Base-by-base conservation (phyloP, 2,888 invertebrate genomes). In the Lasioglossum malachurum region DNA sequence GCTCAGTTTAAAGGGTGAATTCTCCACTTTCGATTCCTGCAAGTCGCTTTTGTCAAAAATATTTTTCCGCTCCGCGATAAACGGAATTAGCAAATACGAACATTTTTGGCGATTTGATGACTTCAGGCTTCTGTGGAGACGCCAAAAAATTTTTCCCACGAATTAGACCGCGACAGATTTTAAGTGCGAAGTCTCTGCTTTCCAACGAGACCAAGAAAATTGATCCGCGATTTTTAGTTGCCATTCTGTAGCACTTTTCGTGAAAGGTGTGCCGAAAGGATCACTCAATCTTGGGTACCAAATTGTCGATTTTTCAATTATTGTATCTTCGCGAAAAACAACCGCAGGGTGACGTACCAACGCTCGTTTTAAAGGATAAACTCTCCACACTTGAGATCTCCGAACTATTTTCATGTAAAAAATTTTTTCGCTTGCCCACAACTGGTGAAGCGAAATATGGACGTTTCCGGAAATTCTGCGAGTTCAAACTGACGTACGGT, bases 111-210 rank as follows among this genome's bases (percentile, higher is more conserved):
- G 0, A 27, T 60, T 23, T 3, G 2, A 27, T 27, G 27, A 60
- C 14, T n/a, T 27, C 4, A n/a, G 4, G 1, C 49, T 60, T 27
- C 27, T 12, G 4, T 3, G 14, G 1, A 0, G 1, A 60, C 1
- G 4, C 0, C 2, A 4, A 27, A 27, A 60, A 27, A 12, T 27
- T 60, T n/a, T 27, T 14, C 0, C 5, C 1, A 0, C 4, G 4
- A 4, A 1, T 14, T 4, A 1, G 1, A 14, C 14, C 14, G 5
- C 1, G 0, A 14, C 0, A 4, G 4, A 27, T 12, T 14, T 27
- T 4, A 14, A 14, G 27, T 31, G 27, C 7, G 60, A 60, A 60
- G 5, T 4, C 0, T 60, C 0, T 14, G 4, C 27, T 60, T 14
- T 60, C 27, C 1, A 60, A 60, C n/a, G 2, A 14, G 60, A 14